Evolutionary conservation across 2,113 vertebrate genomes (phyloP).

Genomic region (Rhizomys pruinosus): DNA sequence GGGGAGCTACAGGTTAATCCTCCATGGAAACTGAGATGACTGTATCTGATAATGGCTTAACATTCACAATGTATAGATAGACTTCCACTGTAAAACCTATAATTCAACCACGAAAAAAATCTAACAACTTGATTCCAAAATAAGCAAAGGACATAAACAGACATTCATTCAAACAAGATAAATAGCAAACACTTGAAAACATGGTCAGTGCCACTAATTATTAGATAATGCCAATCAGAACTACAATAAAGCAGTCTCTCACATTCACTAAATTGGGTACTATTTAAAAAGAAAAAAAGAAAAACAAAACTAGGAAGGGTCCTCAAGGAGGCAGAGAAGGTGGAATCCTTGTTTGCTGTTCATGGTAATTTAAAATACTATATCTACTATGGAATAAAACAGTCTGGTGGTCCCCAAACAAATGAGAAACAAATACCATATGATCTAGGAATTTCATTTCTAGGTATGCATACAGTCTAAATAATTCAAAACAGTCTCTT

Average conservation of each 20-base stretch:
- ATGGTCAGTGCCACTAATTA: background rate
- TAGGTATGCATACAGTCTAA: background rate
- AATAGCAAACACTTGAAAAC: too few relatives aligned
- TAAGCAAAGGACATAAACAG: too few relatives aligned
- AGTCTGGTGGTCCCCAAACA: background rate
- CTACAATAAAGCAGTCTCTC: background rate
- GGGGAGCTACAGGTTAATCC: too few relatives aligned
- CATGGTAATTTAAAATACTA: background rate
- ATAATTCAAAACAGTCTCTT: background rate
- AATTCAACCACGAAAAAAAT: too few relatives aligned
- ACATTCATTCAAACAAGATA: background rate
- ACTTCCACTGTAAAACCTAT: too few relatives aligned
- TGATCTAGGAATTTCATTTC: background rate
- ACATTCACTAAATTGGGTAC: background rate
- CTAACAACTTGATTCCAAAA: background rate
- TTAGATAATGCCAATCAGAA: background rate
- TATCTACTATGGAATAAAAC: too few relatives aligned
- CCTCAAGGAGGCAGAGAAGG: background rate
- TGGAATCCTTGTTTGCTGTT: background rate
- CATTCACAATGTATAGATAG: too few relatives aligned
- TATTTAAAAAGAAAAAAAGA: too few relatives aligned
- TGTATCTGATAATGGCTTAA: too few relatives aligned
- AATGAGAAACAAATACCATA: background rate
- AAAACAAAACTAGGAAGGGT: background rate
- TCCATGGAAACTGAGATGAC: too few relatives aligned